A percentile compares a stretch with the other conserved stretches of the same genome.
Conservation (phyloP, 2,113 vertebrate species). For the Apteryx mantelli region DNA sequence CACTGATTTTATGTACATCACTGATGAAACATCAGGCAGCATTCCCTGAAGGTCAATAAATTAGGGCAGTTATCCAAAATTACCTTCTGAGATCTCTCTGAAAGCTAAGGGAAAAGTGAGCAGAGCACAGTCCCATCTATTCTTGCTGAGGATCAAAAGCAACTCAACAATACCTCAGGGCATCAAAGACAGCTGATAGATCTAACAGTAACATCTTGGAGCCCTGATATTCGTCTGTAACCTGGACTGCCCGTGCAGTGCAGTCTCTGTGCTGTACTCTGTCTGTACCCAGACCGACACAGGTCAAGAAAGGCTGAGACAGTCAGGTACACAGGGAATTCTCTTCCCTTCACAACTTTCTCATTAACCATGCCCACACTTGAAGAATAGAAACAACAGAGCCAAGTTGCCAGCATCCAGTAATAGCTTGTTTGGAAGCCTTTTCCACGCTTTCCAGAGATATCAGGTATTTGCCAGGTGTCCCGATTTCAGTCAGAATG, state of each 20-base stretch:
- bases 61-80: conserved; percentile 67
- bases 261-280: conserved; percentile 47
- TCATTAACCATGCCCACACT: conserved; percentile 57
- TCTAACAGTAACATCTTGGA: conserved; percentile 69
- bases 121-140: conserved; percentile 64
- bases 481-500: accelerated
- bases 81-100: conserved; percentile 64
- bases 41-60: conserved; percentile 66
- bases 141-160: conserved; percentile 60
- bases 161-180: conserved; percentile 68
- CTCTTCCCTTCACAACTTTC: conserved; percentile 34
- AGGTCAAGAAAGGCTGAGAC: conserved; percentile 54
- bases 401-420: neutral
- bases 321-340: conserved; percentile 52
- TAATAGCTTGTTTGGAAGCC: neutral
- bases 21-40: conserved; percentile 31
- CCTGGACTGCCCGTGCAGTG: conserved; percentile 63
- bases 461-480: accelerated
- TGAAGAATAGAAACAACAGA: conserved; percentile 35
- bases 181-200: conserved; percentile 70
- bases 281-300: conserved; percentile 8
- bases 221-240: conserved; percentile 68
- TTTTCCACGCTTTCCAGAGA: neutral
- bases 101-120: conserved; percentile 60
- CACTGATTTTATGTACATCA: conserved; percentile 27